phyloP scores from a whole-genome alignment of 2,888 invertebrate species.

The Tigriopus californicus region DNA sequence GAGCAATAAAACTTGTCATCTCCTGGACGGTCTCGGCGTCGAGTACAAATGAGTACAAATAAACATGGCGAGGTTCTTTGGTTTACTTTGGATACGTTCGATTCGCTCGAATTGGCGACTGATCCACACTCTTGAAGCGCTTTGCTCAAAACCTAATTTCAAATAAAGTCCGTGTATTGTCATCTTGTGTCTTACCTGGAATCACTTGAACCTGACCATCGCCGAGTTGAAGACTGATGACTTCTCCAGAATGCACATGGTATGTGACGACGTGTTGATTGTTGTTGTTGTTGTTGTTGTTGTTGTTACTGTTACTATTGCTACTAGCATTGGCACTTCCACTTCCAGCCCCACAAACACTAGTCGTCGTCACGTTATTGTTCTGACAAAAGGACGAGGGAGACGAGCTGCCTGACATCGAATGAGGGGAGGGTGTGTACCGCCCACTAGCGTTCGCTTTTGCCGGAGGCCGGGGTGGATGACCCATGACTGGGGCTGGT shows the following conservation, averaged over 20 bases:
- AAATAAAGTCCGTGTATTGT: no score
- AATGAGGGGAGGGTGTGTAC: conserved; percentile 16
- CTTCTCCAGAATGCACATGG: conserved; percentile 56
- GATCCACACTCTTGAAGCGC: no score
- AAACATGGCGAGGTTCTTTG: no score
- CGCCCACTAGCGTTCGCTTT: background rate
- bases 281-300: background rate
- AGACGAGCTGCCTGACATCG: conserved; percentile 12
- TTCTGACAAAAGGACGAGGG: background rate
- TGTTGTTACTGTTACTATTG: background rate
- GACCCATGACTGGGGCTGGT: background rate
- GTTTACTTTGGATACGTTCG: no score
- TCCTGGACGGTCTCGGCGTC: no score
- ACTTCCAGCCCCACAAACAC: no score
- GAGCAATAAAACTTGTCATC: no score
- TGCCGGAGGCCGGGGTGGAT: background rate
- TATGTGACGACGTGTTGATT: conserved; percentile 46
- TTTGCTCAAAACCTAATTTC: no score
- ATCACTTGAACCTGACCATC: conserved; percentile 50
- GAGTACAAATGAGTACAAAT: no score
- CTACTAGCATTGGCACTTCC: background rate
- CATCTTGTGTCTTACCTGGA: conserved; percentile 39
- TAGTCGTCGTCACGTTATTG: no score
- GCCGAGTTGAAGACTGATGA: conserved; percentile 51
- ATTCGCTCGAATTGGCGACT: no score